These are phyloP conservation scores for Azemiops feae DNA, from an alignment of 2,113 vertebrate species.

Conservation along the genomic window DNA sequence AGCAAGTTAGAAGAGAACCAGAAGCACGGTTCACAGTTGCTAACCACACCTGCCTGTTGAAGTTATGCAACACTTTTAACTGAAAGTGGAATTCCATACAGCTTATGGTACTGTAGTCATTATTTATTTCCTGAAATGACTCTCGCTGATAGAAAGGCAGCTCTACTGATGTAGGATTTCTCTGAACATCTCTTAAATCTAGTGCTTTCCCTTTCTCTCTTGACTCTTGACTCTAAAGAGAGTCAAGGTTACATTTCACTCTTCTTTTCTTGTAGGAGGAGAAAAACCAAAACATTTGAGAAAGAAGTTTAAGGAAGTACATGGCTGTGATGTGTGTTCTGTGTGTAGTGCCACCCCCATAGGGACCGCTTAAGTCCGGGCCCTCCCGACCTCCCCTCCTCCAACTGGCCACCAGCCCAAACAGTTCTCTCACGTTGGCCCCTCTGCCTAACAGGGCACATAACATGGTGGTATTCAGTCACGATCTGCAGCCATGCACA, in stretches of 20 bases:
- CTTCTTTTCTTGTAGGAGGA: not conserved
- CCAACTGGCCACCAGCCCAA: no score
- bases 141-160: rapidly evolving
- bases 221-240: not conserved
- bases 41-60: not conserved
- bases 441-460: no score
- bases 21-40: not conserved
- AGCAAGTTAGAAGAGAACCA: not conserved
- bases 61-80: not conserved
- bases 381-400: no score
- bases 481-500: no score
- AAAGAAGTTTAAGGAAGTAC: not conserved
- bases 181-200: not conserved
- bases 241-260: not conserved
- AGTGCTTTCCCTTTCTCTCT: not conserved
- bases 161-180: not conserved
- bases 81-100: not conserved
- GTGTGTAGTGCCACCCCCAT: not conserved
- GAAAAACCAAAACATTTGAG: rapidly evolving
- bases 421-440: no score
- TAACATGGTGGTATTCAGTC: no score
- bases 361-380: no score
- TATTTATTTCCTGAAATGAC: not conserved
- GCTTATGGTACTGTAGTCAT: not conserved
- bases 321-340: conserved; percentile 29